Evolutionary conservation across 2,888 invertebrate species (phyloP), one percentile per base, ranked within the genome.

Genomic region (Perdita meconis): DNA sequence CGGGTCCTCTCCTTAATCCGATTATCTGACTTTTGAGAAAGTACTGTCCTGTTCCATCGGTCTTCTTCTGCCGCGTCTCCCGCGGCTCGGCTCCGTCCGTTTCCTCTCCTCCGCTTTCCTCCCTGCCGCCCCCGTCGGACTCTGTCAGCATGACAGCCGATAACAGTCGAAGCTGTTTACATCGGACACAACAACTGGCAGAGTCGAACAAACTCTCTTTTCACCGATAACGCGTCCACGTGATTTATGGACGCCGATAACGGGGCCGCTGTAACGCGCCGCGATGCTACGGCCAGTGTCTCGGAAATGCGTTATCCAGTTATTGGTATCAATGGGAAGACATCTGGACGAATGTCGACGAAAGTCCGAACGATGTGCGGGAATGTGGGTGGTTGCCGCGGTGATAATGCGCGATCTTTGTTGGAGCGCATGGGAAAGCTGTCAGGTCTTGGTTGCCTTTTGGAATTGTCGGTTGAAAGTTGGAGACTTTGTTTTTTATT

Each of bases 241-340:
- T 87, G 86, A 88, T 88, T 88, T 87, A 87, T 88, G 82, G 72
- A 59, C 64, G 72, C 47, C 79, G 84, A 87, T 86, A 86, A 80
- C 73, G 73, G 68, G 72, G 71, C 61, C 78, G 71, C 64, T 55
- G 50, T 65, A 63, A 71, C n/a, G 65, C 56, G 60, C 42, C 59
- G 59, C 24, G 16, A n/a, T 36, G 64, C 44, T 16, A 36, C 5
- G 40, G 60, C 51, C 74, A 56, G 56, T 36, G 75, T 63, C 80
- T 79, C 63, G 80, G 61, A 56, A 75, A 79, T 30, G 12, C 56
- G 47, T 44, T 63, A 16, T 47, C 47, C 40, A 42, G 22, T 63
- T 26, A 13, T 56, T 70, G 73, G 19, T 60, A 56, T 71, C 64
- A 34, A 42, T 34, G 30, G 38, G 66, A 72, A 19, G 70, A 68